These are phyloP conservation scores for Orthonyx spaldingii DNA, from an alignment of 2,113 vertebrate genomes.

Conservation along the genomic window DNA sequence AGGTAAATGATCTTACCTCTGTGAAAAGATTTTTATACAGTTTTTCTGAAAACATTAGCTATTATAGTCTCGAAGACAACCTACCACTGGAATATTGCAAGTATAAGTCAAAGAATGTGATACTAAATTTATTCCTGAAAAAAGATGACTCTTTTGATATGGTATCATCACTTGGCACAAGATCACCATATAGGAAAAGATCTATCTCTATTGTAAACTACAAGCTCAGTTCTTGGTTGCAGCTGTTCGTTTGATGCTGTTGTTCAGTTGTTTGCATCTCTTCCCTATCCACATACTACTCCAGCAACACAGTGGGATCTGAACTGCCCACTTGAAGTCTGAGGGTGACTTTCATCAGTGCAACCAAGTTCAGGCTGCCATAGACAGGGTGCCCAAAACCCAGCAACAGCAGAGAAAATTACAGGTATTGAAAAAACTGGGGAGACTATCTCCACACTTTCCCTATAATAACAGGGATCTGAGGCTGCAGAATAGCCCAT, in stretches of 20 bases:
- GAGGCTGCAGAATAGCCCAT: neutral
- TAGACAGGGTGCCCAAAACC: neutral
- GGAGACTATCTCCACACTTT: neutral
- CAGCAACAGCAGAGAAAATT: neutral
- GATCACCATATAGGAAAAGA: neutral
- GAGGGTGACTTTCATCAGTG: neutral
- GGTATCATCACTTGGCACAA: neutral
- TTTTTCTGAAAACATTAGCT: neutral
- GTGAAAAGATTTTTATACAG: neutral
- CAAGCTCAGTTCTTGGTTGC: neutral
- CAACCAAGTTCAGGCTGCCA: neutral
- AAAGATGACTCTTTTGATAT: neutral
- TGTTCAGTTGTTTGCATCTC: neutral
- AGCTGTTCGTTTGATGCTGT: neutral
- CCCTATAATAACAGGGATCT: neutral
- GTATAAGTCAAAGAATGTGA: neutral
- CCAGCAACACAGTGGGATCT: neutral
- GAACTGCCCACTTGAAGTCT: neutral
- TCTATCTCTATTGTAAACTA: neutral
- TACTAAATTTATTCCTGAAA: neutral
- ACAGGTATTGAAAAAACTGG: neutral
- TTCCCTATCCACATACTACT: neutral
- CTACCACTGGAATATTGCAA: neutral
- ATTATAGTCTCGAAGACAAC: neutral
- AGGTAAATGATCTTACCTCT: neutral